phyloP scores from a whole-genome alignment of 2,888 invertebrate genomes.

The Trachelus iudaicus region DNA sequence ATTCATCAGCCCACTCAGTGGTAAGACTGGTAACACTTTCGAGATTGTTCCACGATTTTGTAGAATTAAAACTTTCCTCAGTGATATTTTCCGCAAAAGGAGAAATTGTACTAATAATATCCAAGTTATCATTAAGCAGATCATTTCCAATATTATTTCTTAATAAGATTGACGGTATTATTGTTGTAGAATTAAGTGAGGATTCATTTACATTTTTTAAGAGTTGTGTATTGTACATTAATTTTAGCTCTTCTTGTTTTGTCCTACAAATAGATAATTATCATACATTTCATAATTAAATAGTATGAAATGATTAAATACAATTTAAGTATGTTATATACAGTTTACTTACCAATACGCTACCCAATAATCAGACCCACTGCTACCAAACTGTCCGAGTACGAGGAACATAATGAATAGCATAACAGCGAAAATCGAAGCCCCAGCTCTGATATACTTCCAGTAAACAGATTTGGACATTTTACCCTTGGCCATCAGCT shows the following conservation, averaged over 20 bases:
- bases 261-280: constrained; percentile 57
- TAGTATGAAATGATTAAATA: background rate
- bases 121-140: background rate
- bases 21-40: background rate
- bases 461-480: constrained; percentile 73
- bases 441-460: constrained; percentile 79
- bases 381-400: constrained; percentile 76
- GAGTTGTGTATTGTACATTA: constrained; percentile 18
- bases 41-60: background rate
- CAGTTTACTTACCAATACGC: constrained; percentile 74
- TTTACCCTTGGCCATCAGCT: constrained; percentile 75
- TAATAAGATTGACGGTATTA: background rate
- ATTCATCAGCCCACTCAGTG: background rate
- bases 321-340: background rate
- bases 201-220: background rate
- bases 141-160: background rate
- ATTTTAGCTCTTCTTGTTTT: constrained; percentile 60
- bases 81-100: background rate
- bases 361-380: constrained; percentile 82
- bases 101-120: background rate
- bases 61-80: background rate
- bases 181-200: background rate
- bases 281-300: constrained; percentile 6
- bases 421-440: constrained; percentile 69
- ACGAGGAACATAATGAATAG: constrained; percentile 71